Percentiles rank a stretch among this genome's conserved stretches.
Evolutionary conservation across 2,797 vertebrate genomes (phyloP).

Genomic region (Acanthopagrus latus): DNA sequence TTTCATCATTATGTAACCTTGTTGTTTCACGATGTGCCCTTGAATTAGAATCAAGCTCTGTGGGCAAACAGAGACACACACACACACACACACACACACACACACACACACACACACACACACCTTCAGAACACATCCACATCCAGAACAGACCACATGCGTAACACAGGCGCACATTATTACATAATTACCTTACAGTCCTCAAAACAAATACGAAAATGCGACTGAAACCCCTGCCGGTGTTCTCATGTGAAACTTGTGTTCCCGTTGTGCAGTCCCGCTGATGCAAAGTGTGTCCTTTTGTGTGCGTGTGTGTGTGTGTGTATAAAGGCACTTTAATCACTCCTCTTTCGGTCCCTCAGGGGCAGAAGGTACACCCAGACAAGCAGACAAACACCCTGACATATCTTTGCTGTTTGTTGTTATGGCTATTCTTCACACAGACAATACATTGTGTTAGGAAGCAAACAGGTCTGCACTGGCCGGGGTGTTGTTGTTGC

Average conservation of each 20-base stretch:
- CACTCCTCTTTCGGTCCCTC: no score
- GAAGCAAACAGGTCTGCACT: background rate
- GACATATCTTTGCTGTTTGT: no score
- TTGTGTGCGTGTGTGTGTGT: background rate
- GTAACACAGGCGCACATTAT: background rate
- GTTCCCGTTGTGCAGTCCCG: background rate
- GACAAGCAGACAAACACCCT: no score
- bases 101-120: conserved; percentile 32
- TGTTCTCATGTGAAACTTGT: conserved; percentile 1
- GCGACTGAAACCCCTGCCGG: conserved; percentile 9
- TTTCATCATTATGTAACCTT: conserved; percentile 3
- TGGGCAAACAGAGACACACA: conserved; percentile 21
- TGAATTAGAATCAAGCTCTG: conserved; percentile 40
- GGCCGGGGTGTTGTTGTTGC: background rate
- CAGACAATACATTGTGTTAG: background rate
- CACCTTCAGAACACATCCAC: conserved; percentile 13
- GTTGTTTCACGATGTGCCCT: conserved; percentile 12
- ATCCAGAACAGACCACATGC: background rate
- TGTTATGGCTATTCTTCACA: background rate
- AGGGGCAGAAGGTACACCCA: no score
- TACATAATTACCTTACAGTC: background rate
- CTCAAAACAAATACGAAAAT: background rate
- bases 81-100: conserved; percentile 13
- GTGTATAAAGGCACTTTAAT: background rate
- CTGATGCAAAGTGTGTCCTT: background rate